Evolutionary conservation across 2,113 vertebrate genomes (phyloP), one percentile per base, ranked within the genome.

Genomic region (Neolamprologus sp.): DNA sequence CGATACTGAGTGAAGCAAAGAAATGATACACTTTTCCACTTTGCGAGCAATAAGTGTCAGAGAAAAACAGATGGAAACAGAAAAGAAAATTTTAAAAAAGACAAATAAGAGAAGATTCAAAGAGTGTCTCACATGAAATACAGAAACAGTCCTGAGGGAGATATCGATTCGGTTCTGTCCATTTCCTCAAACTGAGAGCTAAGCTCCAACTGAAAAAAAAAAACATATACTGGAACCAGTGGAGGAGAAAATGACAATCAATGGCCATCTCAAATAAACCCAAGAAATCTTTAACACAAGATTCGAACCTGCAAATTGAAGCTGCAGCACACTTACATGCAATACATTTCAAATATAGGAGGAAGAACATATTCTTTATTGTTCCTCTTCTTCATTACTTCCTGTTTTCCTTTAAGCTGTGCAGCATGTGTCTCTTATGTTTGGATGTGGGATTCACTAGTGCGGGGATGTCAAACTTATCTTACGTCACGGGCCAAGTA

Each of bases 221-320:
- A 26, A 33, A 82, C 11, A 57, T 37, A 89, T 7, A 28, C 45
- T 7, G 14, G 31, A 87, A 80, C 85, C 78, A 89, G 68, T 49
- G 11, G 85, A 89, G 85, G 71, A 82, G 86, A 90, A 94, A 94
- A 93, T 83, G 11, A 85, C 54, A 80, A 91, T 94, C 88, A 73
- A 88, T 92, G 35, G 8, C 16, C 5, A n/a, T 28, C 57, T 31
- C 60, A 89, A 89, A 89, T 79, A 88, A 89, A 83, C 71, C 60
- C 21, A 35, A 60, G 35, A 28, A 68, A 83, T 88, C 54, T 90
- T 87, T 78, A 90, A 53, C 28, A 71, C 47, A 60, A 90, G 13
- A 19, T 51, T 78, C 3, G 63, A 37, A 12, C 33, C 68, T 54
- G 11, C 60, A 21, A 33, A 14, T 19, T 6, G 73, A 90, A 84